Evolutionary conservation across 1,140 invertebrate species (phyloP), one percentile per base, ranked within the genome.

Genomic region (Platyscapa corneri): DNA sequence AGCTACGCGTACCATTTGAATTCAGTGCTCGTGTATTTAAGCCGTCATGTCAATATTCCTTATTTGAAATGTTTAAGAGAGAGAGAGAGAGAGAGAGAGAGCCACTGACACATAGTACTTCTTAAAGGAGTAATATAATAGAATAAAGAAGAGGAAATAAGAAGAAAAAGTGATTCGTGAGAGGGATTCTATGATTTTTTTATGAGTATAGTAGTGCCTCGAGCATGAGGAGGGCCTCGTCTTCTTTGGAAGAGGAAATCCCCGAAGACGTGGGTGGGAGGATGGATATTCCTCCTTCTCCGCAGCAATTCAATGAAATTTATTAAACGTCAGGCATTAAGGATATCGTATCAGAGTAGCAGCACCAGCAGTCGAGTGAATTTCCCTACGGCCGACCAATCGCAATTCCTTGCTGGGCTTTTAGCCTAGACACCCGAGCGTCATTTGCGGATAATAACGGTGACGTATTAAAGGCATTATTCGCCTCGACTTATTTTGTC

Each of bases 241-340:
- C 42, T 34, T 64, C 74, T 65, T 23, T 37, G 12, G 37, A 83
- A 53, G 82, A 77, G 75, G 74, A 85, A 87, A 83, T 79, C 81
- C 84, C 85, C 46, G 65, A 77, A 86, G 81, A 86, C 70, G 79
- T 85, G 78, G 77, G 83, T 46, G 12, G 42, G 42, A 77, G 20
- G 86, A 84, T 56, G 67, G 79, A 78, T 83, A 46, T 79, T 65
- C 74, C 56, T 74, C 64, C 39, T 53, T 60, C 46, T 39, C 27
- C 37, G n/a, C 49, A 78, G 85, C 82, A 87, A 87, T 87, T 83
- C 84, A 23, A 20, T 34, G 84, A 82, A 89, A 89, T 88, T 89
- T 88, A 89, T 89, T 87, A 87, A 88, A 89, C 86, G 87, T 87
- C 86, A 83, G 85, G 85, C 27, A 81, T 87, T 87, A 88, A 88